Conservation (phyloP, 30 jellyfish, hydroid and myxozoan genomes). For the Mastigias papua region DNA sequence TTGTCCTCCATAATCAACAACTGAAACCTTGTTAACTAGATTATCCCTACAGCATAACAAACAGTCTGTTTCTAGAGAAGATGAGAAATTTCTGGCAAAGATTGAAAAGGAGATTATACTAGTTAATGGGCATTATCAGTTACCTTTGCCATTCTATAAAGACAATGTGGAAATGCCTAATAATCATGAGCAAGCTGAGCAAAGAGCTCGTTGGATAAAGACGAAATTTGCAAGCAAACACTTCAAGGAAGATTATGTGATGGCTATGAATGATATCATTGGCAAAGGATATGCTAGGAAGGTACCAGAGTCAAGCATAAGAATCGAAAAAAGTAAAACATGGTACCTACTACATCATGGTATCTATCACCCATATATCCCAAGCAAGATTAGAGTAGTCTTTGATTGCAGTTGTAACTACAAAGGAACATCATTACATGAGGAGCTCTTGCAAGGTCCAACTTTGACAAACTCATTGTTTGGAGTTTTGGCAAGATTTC, state of each 20-base stretch:
- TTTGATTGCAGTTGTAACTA: constrained; percentile 57
- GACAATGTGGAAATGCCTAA: constrained; percentile 47
- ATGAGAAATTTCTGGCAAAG: neutral
- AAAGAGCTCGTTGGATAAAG: constrained; percentile 35
- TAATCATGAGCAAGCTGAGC: constrained; percentile 26
- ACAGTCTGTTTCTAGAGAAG: constrained; percentile 6
- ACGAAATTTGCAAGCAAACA: neutral
- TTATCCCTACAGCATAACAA: neutral
- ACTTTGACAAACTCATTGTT: constrained; percentile 13
- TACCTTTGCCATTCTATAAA: neutral
- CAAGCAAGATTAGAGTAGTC: constrained; percentile 56
- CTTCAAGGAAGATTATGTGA: constrained; percentile 13
- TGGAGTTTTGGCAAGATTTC: constrained; percentile 45
- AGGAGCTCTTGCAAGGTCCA: neutral
- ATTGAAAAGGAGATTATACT: constrained; percentile 2
- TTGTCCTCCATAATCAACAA: constrained; percentile 17
- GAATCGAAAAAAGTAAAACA: neutral
- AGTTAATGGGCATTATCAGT: neutral
- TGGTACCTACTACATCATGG: constrained; percentile 41
- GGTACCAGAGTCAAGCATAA: constrained; percentile 28
- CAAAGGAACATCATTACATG: constrained; percentile 15
- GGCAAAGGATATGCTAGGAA: constrained; percentile 33
- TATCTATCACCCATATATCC: constrained; percentile 9
- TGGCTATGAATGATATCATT: constrained; percentile 16
- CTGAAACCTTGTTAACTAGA: constrained; percentile 12